Conservation (phyloP, 2,888 invertebrate species). For the Callimorpha dominula region DNA sequence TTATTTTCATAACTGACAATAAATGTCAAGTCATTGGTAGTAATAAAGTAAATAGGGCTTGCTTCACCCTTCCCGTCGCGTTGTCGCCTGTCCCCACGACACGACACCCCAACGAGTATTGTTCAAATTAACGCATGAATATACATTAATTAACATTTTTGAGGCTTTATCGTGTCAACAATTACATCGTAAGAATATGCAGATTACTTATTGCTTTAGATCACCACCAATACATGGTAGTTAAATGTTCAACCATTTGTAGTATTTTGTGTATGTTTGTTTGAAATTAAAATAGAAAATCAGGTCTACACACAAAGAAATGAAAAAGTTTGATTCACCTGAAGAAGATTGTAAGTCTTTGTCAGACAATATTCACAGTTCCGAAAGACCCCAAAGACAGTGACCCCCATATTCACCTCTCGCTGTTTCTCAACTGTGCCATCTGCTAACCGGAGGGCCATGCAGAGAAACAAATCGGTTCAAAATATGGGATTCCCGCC, state of each 20-base stretch:
- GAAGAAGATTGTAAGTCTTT: no score
- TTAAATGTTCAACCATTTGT: neutral
- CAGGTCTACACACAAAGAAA: neutral
- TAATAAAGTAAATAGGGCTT: conserved; percentile 75
- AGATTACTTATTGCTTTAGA: conserved; percentile 3
- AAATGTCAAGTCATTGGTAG: conserved; percentile 80
- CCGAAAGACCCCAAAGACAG: no score
- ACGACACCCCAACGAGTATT: conserved; percentile 33
- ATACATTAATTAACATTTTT: conserved; percentile 39
- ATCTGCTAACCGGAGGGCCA: neutral
- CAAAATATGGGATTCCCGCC: neutral
- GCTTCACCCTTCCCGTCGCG: conserved; percentile 62
- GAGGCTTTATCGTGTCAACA: conserved; percentile 29
- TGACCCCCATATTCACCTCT: no score
- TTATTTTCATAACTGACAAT: conserved; percentile 83
- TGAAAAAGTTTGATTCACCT: neutral
- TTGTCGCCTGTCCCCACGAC: conserved; percentile 40
- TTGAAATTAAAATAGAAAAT: neutral
- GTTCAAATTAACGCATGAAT: conserved; percentile 44
- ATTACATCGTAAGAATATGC: conserved; percentile 16
- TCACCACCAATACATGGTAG: neutral
- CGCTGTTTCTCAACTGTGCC: neutral
- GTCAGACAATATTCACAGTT: no score
- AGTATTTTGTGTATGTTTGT: neutral
- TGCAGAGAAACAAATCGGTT: neutral